Base-by-base conservation (phyloP, 2,797 vertebrate genomes). In the Tinamus major region DNA sequence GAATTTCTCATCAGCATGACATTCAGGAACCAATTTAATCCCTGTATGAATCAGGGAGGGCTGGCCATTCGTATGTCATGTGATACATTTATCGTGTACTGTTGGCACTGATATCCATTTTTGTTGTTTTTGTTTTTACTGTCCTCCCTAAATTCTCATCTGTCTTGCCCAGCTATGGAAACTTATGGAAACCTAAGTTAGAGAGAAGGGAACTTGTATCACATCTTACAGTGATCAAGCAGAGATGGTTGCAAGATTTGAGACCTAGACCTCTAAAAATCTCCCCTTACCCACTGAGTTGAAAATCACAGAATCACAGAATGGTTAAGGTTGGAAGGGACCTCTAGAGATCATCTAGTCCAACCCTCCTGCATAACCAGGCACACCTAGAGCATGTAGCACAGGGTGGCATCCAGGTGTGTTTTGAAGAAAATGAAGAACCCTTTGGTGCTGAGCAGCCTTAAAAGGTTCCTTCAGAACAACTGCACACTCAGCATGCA, bases 171-270 rank as follows among this genome's bases (percentile, higher is more conserved):
- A 82, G 1, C 4, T 7, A 2, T 21, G 31, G 15, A 79, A 75
- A 59, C 48, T 51, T 51, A 2, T 18, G 24, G 15, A 79, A 56
- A 44, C 5, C 48, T 46, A 21, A 62, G 35, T 75, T 74, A 58
- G 69, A 51, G 21, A 59, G 20, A 29, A 29, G 6, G 26, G 39
- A 29, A 7, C 0, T 56, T 46, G 3, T 19, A 14, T 31, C 0
- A 2, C 56, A 23, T 72, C 58, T 93, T 48, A 15, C 33, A 44
- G 21, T 51, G 46, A 24, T 31, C 35, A 31, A 3, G 6, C 68
- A 37, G 16, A 70, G 2, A 1, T 79, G 7, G 23, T 74, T 62
- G 6, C 2, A 10, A 2, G 23, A 75, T 64, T 85, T 92, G 31
- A 26, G 39, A 59, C 10, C 42, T 33, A 4, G 7, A 53, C 11